These are phyloP conservation scores for Mamestra brassicae DNA, from an alignment of 2,888 invertebrate genomes.

Conservation along the genomic window DNA sequence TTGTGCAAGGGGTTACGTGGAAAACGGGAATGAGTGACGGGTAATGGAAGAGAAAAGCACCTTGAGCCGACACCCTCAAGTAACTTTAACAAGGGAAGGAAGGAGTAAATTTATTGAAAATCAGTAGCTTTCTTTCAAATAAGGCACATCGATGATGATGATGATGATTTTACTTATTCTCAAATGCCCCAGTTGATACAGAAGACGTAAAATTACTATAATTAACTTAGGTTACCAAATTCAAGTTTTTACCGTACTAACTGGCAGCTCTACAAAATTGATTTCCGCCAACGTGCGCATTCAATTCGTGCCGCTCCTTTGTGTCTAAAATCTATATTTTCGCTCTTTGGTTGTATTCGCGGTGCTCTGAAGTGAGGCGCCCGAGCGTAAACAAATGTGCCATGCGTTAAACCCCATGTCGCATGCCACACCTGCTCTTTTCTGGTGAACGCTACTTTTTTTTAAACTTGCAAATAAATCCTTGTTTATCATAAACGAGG, in stretches of 20 bases:
- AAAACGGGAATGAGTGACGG: background rate
- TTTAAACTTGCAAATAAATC: constrained; percentile 14
- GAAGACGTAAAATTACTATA: constrained; percentile 11
- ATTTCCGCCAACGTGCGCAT: constrained; percentile 42
- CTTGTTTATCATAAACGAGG: background rate
- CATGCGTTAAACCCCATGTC: constrained; percentile 52
- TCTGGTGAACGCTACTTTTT: constrained; percentile 13
- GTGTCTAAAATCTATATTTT: constrained; percentile 54
- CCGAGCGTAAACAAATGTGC: constrained; percentile 68
- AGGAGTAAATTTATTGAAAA: background rate
- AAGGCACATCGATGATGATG: too few species aligned
- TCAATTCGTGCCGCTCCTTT: constrained; percentile 46
- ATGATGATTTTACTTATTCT: background rate
- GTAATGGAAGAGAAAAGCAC: background rate
- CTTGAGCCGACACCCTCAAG: background rate
- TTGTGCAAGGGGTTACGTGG: constrained; percentile 10
- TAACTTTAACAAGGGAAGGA: background rate
- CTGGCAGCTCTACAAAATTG: constrained; percentile 18
- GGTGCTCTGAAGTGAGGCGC: constrained; percentile 69
- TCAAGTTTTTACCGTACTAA: constrained; percentile 30
- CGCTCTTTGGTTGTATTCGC: constrained; percentile 48
- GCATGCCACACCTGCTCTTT: constrained; percentile 35
- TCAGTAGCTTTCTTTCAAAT: background rate
- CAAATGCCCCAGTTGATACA: constrained; percentile 14
- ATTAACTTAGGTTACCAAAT: constrained; percentile 31